These are phyloP conservation scores for Spea hammondii DNA, from an alignment of 2,797 vertebrate species.

Conservation along the genomic window DNA sequence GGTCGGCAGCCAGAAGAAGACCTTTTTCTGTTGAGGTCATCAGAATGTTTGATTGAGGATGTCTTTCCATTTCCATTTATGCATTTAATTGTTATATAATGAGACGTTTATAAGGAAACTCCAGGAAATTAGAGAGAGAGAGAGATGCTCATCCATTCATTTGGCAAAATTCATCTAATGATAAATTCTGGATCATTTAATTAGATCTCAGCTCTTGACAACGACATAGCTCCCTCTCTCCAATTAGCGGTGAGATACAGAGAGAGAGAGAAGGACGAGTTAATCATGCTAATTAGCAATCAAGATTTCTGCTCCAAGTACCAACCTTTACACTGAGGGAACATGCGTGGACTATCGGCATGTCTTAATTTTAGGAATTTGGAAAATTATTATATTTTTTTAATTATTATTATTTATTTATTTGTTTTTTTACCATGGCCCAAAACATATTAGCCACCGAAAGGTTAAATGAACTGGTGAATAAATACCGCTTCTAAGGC, in stretches of 20 bases:
- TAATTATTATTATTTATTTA: too few species aligned
- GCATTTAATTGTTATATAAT: conserved; percentile 16
- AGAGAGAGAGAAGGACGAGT: background rate
- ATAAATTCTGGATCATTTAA: conserved; percentile 17
- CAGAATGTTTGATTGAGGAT: background rate
- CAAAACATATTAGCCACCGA: background rate
- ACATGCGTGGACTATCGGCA: background rate
- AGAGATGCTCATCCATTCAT: conserved; percentile 2
- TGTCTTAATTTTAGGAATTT: too few species aligned
- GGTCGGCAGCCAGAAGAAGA: too few species aligned
- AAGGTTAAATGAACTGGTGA: background rate
- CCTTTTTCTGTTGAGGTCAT: background rate
- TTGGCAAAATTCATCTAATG: background rate
- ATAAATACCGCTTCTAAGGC: background rate
- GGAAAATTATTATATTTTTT: background rate
- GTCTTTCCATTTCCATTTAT: background rate
- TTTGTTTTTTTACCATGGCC: too few species aligned
- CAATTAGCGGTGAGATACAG: background rate
- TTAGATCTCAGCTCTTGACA: background rate
- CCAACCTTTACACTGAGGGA: background rate
- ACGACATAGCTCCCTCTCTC: background rate
- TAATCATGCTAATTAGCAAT: background rate
- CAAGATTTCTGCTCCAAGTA: background rate
- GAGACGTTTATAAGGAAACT: background rate
- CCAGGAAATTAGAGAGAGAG: background rate